Evolutionary conservation across 30 jellyfish, hydroid and myxozoan genomes (phyloP).

Genomic region (Aurelia coerulea): DNA sequence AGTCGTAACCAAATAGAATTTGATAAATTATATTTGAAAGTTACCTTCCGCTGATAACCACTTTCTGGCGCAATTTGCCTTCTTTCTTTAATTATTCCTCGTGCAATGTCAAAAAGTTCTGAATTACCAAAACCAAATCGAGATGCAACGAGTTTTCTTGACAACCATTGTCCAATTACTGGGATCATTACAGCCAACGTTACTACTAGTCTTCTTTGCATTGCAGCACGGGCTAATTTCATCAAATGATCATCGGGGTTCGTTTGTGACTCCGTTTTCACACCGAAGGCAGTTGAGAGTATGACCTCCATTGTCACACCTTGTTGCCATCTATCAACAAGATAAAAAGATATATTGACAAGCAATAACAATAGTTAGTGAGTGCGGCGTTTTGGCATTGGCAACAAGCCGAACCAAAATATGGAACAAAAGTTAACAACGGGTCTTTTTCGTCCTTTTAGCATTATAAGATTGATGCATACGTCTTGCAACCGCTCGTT

Average conservation of each 20-base stretch:
- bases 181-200: conserved; percentile 38
- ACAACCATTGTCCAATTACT: conserved; percentile 25
- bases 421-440: too few relatives aligned
- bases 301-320: conserved; percentile 53
- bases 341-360: background rate
- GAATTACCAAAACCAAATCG: conserved; percentile 22
- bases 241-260: conserved; percentile 59
- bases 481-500: too few relatives aligned
- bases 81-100: conserved; percentile 36
- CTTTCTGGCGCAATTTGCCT: background rate
- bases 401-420: too few relatives aligned
- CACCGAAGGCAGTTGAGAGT: conserved; percentile 63
- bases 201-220: background rate
- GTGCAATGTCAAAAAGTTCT: conserved; percentile 35
- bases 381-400: too few relatives aligned
- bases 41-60: conserved; percentile 5
- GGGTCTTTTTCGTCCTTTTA: too few relatives aligned
- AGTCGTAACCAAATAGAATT: too few relatives aligned
- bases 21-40: too few relatives aligned
- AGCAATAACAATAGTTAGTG: too few relatives aligned
- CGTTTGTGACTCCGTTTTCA: conserved; percentile 56
- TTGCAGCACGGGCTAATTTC: conserved; percentile 35
- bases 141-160: background rate
- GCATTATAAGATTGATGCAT: too few relatives aligned
- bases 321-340: conserved; percentile 42